Conservation (phyloP, 2,888 invertebrate species). For the Petrophora chlorosata region DNA sequence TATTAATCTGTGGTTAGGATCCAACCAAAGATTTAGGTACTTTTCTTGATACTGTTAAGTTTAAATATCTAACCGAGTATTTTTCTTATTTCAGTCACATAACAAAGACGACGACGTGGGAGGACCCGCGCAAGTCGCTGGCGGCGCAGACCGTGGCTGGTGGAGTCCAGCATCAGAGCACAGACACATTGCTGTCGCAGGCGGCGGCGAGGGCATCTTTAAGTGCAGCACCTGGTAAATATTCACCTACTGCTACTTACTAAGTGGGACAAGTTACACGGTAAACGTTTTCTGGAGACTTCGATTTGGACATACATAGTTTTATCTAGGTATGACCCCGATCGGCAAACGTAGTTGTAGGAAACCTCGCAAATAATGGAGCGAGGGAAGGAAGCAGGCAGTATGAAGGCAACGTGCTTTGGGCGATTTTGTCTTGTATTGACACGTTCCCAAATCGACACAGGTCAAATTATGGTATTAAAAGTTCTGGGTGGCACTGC, state of each 20-base stretch:
- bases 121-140: slow-evolving; percentile 93
- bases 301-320: too few relatives aligned
- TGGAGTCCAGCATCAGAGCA: slow-evolving; percentile 80
- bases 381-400: too few relatives aligned
- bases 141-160: slow-evolving; percentile 85
- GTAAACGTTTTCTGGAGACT: neutral
- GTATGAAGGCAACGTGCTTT: too few relatives aligned
- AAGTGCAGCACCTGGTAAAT: slow-evolving; percentile 70
- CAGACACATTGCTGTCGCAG: slow-evolving; percentile 73
- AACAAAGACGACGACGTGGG: slow-evolving; percentile 95
- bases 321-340: too few relatives aligned
- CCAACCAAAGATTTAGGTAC: too few relatives aligned
- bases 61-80: slow-evolving; percentile 1
- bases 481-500: too few relatives aligned
- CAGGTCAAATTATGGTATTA: too few relatives aligned
- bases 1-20: too few relatives aligned
- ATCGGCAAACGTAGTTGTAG: too few relatives aligned
- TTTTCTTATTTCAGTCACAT: slow-evolving; percentile 87
- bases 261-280: neutral
- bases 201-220: slow-evolving; percentile 69
- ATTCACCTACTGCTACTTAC: neutral
- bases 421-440: too few relatives aligned
- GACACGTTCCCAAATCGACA: too few relatives aligned
- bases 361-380: too few relatives aligned
- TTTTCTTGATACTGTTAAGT: neutral